Evolutionary conservation across 2,888 invertebrate species (phyloP), one percentile per base, ranked within the genome.

Genomic region (Drosophila atripex): DNA sequence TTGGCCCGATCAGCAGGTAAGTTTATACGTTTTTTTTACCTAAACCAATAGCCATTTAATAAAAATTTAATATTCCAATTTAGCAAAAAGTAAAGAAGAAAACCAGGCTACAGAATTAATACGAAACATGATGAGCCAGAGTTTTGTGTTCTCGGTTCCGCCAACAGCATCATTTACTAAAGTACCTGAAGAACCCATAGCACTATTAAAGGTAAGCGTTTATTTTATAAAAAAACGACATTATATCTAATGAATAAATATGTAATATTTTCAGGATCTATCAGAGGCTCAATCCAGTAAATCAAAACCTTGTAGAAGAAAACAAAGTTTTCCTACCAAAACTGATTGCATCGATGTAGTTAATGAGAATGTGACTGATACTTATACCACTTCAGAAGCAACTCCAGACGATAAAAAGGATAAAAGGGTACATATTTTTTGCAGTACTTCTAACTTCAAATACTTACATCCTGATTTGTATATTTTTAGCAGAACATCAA

Each of bases 31-130:
- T 30, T 11, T 28, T 45, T 3, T 5, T 1, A 9, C 16, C 14
- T 16, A 3, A 2, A 28, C 6, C 7, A 7, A 32, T 2, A 3
- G 0, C 0, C 5, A 23, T 23, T 21, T 3, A 21, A 7, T 21
- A n/a, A n/a, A n/a, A 6, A 0, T 32, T 21, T 25, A 0, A 11
- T 2, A 5, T 30, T 23, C 1, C 18, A 11, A 8, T 79, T 32
- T 39, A 89, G 89, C 89, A 14, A 90, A 89, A 76, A 93, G 93
- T 50, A 89, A 89, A 53, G 89, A 89, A 58, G 93, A 93, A 59
- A 95, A 94, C 21, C 95, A 95, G 90, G 95, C 96, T 43, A 95
- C 95, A 61, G 95, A 96, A 89, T 91, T 96, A 43, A 92, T 96
- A 25, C 93, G 95, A 77, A 94, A 95, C 86, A 92, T 96, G 85